Conservation (phyloP, 1,140 invertebrate species). For the Drosophila leontia region DNA sequence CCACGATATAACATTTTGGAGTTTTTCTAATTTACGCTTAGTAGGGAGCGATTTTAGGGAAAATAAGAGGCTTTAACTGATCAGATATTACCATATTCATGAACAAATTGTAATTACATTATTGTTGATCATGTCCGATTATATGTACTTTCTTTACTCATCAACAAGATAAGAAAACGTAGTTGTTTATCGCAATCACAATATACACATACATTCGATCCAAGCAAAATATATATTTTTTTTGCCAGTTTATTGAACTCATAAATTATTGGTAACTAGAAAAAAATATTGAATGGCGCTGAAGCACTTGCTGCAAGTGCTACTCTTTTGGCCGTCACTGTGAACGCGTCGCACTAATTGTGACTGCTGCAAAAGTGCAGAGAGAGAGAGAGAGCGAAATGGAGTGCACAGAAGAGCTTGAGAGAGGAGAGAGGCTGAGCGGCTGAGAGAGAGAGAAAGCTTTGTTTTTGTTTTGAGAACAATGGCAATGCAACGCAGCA, state of each 20-base stretch:
- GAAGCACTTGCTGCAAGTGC: neutral
- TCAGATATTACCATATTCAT: neutral
- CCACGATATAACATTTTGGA: too few relatives aligned
- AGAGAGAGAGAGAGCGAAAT: constrained; percentile 13
- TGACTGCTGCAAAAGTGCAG: constrained; percentile 37
- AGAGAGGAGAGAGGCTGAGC: constrained; percentile 19
- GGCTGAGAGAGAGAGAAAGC: constrained; percentile 9
- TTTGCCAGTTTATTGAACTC: constrained; percentile 19
- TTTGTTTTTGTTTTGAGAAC: constrained; percentile 35
- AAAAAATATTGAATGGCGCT: neutral
- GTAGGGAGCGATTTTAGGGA: too few relatives aligned
- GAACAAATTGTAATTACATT: constrained; percentile 11
- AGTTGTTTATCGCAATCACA: constrained; percentile 9
- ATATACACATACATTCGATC: neutral
- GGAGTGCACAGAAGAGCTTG: constrained; percentile 9
- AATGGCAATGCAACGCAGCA: constrained; percentile 21
- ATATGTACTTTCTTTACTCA: constrained; percentile 15
- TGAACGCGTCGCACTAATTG: constrained; percentile 61
- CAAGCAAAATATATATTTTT: neutral
- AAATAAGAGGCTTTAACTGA: neutral
- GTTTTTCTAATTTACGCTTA: neutral
- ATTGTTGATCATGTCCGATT: constrained; percentile 18
- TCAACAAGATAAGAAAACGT: constrained; percentile 12
- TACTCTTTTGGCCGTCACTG: neutral
- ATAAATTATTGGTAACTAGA: neutral